phyloP scores from a whole-genome alignment of 2,888 invertebrate genomes.

The Graphium colonna region DNA sequence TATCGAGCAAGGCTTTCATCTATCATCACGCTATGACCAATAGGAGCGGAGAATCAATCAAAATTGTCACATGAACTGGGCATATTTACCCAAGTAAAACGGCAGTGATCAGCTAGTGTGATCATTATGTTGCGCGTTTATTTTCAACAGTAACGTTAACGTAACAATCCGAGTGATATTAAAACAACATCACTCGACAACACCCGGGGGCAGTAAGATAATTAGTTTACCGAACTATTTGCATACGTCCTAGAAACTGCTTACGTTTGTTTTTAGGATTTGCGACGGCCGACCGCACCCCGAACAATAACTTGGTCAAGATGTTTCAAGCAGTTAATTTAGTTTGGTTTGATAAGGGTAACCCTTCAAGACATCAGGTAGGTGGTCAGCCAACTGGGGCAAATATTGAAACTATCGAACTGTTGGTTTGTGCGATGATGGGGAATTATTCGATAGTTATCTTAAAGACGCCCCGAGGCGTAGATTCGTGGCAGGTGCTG shows the following conservation, averaged over 20 bases:
- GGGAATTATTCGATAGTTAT: conserved; percentile 27
- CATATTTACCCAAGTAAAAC: no score
- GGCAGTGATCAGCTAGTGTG: no score
- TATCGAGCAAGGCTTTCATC: no score
- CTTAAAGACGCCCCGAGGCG: conserved; percentile 12
- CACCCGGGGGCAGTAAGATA: conserved; percentile 29
- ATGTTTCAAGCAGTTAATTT: conserved; percentile 76
- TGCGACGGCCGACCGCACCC: conserved; percentile 47
- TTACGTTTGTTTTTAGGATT: conserved; percentile 71
- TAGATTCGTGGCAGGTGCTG: no score
- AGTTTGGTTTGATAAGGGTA: conserved; percentile 76
- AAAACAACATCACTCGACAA: conserved; percentile 13
- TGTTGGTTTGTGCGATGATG: conserved; percentile 27
- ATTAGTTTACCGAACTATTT: conserved; percentile 58
- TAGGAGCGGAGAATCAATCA: no score
- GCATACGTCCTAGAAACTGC: conserved; percentile 41
- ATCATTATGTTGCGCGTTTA: no score
- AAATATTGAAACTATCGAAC: conserved; percentile 59
- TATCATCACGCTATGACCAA: no score
- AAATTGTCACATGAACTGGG: no score
- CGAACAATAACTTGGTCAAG: conserved; percentile 75
- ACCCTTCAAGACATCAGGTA: conserved; percentile 64
- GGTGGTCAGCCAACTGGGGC: conserved; percentile 53
- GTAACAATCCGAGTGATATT: conserved; percentile 4
- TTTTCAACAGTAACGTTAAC: no score